phyloP scores from a whole-genome alignment of 2,888 invertebrate species.

The Caenorhabditis parvicauda region DNA sequence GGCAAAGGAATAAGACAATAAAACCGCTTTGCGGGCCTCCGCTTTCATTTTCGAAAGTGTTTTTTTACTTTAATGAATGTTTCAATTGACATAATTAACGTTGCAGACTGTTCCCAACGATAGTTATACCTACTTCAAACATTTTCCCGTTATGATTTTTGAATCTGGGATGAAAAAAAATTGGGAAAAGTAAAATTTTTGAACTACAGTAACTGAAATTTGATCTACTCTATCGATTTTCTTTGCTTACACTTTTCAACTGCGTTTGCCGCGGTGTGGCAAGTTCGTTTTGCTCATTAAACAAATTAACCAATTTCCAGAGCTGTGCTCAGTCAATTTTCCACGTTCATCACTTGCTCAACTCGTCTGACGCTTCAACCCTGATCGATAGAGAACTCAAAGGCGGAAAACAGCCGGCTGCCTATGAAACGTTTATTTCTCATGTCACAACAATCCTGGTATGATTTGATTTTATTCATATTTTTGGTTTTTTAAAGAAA shows the following conservation, averaged over 20 bases:
- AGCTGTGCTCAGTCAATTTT: constrained; percentile 27
- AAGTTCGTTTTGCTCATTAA: not conserved
- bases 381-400: constrained; percentile 25
- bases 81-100: too few species aligned
- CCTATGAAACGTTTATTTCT: constrained; percentile 44
- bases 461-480: not conserved
- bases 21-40: too few species aligned
- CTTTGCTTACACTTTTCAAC: too few species aligned
- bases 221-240: too few species aligned
- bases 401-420: constrained; percentile 31
- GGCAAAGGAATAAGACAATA: too few species aligned
- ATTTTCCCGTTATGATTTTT: too few species aligned
- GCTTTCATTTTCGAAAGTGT: too few species aligned
- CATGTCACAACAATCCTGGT: constrained; percentile 51
- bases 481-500: not conserved
- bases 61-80: too few species aligned
- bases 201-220: too few species aligned
- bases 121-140: too few species aligned
- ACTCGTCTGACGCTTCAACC: constrained; percentile 17
- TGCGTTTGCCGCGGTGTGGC: too few species aligned
- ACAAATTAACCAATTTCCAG: constrained; percentile 6
- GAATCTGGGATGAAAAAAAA: not conserved
- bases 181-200: not conserved
- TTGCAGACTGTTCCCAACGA: too few species aligned
- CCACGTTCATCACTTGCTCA: constrained; percentile 18